These are phyloP conservation scores for Achroia grisella DNA, from an alignment of 1,140 invertebrate species.

Conservation along the genomic window DNA sequence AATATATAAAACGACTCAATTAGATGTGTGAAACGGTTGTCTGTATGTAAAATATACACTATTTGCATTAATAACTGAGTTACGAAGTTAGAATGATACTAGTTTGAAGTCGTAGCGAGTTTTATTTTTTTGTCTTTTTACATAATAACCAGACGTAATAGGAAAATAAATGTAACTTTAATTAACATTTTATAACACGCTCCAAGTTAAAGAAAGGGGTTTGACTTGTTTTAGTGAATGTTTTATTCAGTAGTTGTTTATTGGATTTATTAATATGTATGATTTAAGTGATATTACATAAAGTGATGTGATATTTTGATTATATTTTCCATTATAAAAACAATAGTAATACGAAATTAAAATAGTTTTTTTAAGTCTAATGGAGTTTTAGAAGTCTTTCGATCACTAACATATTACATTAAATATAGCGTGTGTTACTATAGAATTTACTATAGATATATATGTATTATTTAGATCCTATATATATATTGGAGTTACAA, in stretches of 20 bases:
- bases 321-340: no score
- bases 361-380: no score
- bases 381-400: no score
- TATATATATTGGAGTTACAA: no score
- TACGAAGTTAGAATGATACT: constrained; percentile 7
- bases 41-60: constrained; percentile 13
- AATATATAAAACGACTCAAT: constrained; percentile 19
- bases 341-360: no score
- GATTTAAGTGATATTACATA: no score
- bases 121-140: constrained; percentile 3
- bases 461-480: no score
- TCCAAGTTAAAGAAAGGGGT: constrained; percentile 2
- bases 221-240: constrained; percentile 1
- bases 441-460: no score
- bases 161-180: not conserved
- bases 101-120: not conserved
- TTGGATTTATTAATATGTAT: no score
- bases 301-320: no score
- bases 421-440: no score
- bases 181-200: not conserved
- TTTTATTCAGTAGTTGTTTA: not conserved
- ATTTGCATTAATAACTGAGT: constrained; percentile 15
- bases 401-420: no score
- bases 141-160: constrained; percentile 3
- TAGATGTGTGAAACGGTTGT: constrained; percentile 12